Conservation (phyloP, 2,797 vertebrate species). For the Epinephelus coioides region DNA sequence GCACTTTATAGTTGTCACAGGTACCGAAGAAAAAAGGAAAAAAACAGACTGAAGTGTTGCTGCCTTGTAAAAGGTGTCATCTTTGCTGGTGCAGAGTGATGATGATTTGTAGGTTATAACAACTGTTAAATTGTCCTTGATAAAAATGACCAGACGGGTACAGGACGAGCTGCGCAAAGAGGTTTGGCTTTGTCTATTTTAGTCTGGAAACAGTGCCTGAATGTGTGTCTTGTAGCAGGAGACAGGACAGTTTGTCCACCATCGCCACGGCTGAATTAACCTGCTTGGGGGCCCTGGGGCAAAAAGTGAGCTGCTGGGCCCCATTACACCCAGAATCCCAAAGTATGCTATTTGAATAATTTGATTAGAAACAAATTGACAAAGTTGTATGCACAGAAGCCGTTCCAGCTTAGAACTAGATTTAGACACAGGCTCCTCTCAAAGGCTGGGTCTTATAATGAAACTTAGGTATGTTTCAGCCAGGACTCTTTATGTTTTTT, state of each 20-base stretch:
- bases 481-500: too few relatives aligned
- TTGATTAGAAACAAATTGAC: conserved; percentile 1
- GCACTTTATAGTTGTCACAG: not conserved
- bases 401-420: not conserved
- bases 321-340: not conserved
- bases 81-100: conserved; percentile 17
- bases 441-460: too few relatives aligned
- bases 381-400: not conserved
- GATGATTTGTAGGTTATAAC: conserved; percentile 39
- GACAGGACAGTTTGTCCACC: conserved; percentile 13
- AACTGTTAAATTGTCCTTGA: conserved; percentile 40
- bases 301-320: not conserved
- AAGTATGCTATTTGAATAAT: not conserved
- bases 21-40: not conserved
- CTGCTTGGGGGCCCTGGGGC: not conserved
- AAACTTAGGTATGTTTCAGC: too few relatives aligned
- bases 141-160: conserved; percentile 23
- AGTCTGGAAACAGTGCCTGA: too few relatives aligned
- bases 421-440: not conserved
- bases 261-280: not conserved
- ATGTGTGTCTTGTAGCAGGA: not conserved
- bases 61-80: conserved; percentile 17
- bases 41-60: not conserved
- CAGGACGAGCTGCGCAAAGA: not conserved
- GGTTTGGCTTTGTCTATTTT: conserved; percentile 6